Percentiles rank a stretch among this genome's conserved stretches.
phyloP scores from a whole-genome alignment of 1,140 invertebrate genomes.

The Zaprionus africanus region DNA sequence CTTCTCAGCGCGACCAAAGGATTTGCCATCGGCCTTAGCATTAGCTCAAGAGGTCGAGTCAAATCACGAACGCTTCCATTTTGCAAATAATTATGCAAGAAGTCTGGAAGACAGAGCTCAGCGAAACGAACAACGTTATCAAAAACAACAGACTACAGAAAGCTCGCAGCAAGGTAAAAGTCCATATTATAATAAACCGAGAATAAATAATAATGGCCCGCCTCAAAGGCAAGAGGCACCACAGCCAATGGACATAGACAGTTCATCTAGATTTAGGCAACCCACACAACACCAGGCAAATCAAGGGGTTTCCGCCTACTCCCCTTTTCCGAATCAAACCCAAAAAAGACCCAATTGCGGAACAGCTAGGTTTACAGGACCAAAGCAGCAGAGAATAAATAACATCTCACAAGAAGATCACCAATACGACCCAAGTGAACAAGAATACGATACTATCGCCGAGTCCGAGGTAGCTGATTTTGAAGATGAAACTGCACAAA shows the following conservation, averaged over 20 bases:
- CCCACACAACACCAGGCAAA: background rate
- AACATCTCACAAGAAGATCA: conserved; percentile 7
- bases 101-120: conserved; percentile 30
- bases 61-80: conserved; percentile 41
- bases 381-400: conserved; percentile 13
- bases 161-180: background rate
- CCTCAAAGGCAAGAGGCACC: background rate
- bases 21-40: conserved; percentile 46
- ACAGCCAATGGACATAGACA: background rate
- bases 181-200: background rate
- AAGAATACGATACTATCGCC: conserved; percentile 2
- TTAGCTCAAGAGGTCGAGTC: conserved; percentile 47
- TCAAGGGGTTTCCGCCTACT: background rate
- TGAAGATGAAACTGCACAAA: background rate
- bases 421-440: background rate
- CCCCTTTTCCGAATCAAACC: background rate
- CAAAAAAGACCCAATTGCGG: conserved; percentile 5
- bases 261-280: background rate
- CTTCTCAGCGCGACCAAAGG: conserved; percentile 32
- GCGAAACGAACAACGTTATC: background rate
- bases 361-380: conserved; percentile 5
- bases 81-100: conserved; percentile 38
- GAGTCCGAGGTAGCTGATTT: conserved; percentile 1
- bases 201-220: background rate
- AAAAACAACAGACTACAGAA: background rate